phyloP scores from a whole-genome alignment of 2,113 vertebrate species.

The Mormyrus lacerda region DNA sequence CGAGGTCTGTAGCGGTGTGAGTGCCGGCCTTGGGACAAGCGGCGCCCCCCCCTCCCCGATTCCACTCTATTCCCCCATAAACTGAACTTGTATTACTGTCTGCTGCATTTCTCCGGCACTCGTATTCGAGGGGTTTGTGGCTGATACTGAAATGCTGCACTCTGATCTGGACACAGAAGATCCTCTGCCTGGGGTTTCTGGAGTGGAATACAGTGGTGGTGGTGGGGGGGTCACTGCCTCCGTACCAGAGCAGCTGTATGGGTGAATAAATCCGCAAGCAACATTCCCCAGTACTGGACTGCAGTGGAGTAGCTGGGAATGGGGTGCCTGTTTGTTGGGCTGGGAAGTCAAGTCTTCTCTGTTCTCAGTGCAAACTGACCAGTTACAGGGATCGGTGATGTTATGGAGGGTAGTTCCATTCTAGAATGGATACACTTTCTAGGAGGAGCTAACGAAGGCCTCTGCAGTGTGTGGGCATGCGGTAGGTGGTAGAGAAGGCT shows the following conservation, averaged over 20 bases:
- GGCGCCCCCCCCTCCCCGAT: background rate
- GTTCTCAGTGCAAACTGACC: background rate
- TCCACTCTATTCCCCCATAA: background rate
- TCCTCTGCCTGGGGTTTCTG: background rate
- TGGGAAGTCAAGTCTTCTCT: background rate
- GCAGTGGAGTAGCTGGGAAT: background rate
- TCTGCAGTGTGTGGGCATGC: background rate
- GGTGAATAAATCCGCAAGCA: background rate
- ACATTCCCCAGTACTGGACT: slow-evolving; percentile 2
- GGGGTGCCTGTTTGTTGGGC: background rate
- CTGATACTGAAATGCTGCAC: background rate
- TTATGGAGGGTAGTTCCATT: background rate
- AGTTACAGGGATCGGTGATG: background rate
- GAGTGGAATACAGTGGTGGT: background rate
- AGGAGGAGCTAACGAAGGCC: background rate
- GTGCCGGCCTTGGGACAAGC: background rate
- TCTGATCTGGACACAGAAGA: background rate
- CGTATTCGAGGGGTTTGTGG: background rate
- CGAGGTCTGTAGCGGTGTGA: background rate
- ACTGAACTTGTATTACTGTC: background rate
- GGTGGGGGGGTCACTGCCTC: slow-evolving; percentile 7
- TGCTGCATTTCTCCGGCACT: background rate
- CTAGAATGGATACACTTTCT: background rate
- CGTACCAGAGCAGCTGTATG: background rate
- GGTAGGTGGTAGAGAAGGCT: background rate